These are phyloP conservation scores for Aphrophora alni DNA, from an alignment of 2,888 invertebrate genomes.

Conservation along the genomic window DNA sequence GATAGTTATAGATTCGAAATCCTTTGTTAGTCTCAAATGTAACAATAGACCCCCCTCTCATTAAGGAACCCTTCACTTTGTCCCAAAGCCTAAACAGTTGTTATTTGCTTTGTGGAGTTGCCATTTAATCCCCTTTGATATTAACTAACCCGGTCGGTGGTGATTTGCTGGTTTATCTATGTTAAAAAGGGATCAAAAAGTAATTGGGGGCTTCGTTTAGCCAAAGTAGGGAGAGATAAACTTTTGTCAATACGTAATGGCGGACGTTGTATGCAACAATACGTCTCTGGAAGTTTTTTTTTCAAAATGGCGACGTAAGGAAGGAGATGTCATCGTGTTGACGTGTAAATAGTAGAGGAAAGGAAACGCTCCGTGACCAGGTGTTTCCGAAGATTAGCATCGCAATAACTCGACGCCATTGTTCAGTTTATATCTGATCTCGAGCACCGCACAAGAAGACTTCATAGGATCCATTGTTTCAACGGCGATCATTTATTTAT, in stretches of 20 bases:
- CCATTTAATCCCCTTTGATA: background rate
- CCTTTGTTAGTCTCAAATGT: background rate
- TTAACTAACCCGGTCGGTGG: background rate
- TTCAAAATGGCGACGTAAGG: background rate
- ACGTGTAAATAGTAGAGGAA: background rate
- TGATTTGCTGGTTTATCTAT: background rate
- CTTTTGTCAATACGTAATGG: background rate
- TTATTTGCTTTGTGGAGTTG: background rate
- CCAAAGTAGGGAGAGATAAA: background rate
- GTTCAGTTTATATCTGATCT: background rate
- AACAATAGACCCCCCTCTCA: background rate
- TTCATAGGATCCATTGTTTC: background rate
- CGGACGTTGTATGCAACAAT: background rate
- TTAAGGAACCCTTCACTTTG: background rate
- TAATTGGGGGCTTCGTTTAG: background rate
- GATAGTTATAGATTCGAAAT: background rate
- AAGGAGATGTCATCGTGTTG: background rate
- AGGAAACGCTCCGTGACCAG: background rate
- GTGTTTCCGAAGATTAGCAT: constrained; percentile 1
- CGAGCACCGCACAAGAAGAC: background rate
- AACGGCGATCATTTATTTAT: background rate
- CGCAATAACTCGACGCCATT: constrained; percentile 1
- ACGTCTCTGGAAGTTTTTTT: background rate
- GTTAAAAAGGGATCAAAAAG: background rate
- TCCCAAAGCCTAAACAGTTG: background rate